Evolutionary conservation across 1,140 invertebrate species (phyloP).

Genomic region (Aphis gossypii): DNA sequence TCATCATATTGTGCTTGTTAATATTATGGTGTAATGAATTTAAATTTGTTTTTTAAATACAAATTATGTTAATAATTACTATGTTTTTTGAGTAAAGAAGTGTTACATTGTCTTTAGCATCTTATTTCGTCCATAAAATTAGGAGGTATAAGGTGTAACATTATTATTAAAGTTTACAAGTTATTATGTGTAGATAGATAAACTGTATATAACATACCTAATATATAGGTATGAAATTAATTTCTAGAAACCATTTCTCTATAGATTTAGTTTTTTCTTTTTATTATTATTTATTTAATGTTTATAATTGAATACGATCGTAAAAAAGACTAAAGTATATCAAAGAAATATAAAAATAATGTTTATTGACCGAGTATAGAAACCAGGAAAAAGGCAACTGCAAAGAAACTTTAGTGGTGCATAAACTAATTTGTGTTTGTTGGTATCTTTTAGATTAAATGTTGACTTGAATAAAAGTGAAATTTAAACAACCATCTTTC

Average conservation of each 20-base stretch:
- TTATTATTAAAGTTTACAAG: background rate
- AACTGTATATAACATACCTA: too few relatives aligned
- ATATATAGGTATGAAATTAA: background rate
- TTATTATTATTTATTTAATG: background rate
- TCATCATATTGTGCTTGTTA: background rate
- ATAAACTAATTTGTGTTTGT: background rate
- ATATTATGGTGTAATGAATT: background rate
- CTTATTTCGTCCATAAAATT: background rate
- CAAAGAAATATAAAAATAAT: background rate
- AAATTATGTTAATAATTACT: background rate
- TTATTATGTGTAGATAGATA: background rate
- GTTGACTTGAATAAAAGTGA: background rate
- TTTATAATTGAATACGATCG: background rate
- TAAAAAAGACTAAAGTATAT: background rate
- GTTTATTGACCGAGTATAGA: background rate
- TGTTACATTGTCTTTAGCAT: background rate
- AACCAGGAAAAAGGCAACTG: background rate
- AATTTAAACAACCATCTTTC: background rate
- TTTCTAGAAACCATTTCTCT: background rate
- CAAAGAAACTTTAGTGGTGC: background rate
- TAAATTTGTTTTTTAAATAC: background rate
- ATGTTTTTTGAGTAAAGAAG: background rate
- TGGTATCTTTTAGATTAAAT: background rate
- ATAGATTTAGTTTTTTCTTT: background rate
- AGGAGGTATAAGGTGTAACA: too few relatives aligned